phyloP scores from a whole-genome alignment of 1,140 invertebrate species.

The Zaprionus kolodkinae region DNA sequence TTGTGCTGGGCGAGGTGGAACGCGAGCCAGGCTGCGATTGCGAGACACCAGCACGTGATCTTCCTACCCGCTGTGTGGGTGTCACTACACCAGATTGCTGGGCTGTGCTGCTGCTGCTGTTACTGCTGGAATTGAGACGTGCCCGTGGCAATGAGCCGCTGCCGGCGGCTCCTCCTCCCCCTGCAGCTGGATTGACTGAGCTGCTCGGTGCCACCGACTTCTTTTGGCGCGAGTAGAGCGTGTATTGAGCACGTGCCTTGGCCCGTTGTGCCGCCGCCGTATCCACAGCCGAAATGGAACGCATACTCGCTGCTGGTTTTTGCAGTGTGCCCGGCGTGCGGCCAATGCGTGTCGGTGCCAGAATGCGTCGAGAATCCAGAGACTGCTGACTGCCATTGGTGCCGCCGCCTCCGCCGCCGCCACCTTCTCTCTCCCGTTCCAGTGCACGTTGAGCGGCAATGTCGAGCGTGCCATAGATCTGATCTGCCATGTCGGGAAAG shows the following conservation, averaged over 20 bases:
- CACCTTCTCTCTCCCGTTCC: slow-evolving; percentile 86
- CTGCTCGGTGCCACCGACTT: slow-evolving; percentile 80
- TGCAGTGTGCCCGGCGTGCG: slow-evolving; percentile 66
- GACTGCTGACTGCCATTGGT: slow-evolving; percentile 29
- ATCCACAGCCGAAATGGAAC: slow-evolving; percentile 97
- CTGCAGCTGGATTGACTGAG: slow-evolving; percentile 85
- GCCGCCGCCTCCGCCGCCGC: slow-evolving; percentile 5
- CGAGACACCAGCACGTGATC: slow-evolving; percentile 88
- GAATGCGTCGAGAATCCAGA: slow-evolving; percentile 56
- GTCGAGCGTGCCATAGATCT: slow-evolving; percentile 93
- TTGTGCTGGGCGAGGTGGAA: slow-evolving; percentile 94
- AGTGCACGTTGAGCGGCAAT: slow-evolving; percentile 93
- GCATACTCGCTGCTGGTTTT: slow-evolving; percentile 85
- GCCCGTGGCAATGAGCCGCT: slow-evolving; percentile 79
- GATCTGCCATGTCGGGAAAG: slow-evolving; percentile 95
- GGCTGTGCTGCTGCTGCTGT: slow-evolving; percentile 74
- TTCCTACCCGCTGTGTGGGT: slow-evolving; percentile 84
- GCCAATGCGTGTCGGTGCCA: slow-evolving; percentile 58
- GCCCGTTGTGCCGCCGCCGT: slow-evolving; percentile 94
- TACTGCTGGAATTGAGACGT: slow-evolving; percentile 63
- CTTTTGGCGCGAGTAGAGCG: slow-evolving; percentile 90
- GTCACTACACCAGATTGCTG: slow-evolving; percentile 85
- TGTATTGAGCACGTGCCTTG: slow-evolving; percentile 91
- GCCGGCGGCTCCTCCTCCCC: slow-evolving; percentile 85
- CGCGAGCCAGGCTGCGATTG: slow-evolving; percentile 94